phyloP scores from a whole-genome alignment of 2,888 invertebrate genomes.

The Trissonchulus latispiculum region DNA sequence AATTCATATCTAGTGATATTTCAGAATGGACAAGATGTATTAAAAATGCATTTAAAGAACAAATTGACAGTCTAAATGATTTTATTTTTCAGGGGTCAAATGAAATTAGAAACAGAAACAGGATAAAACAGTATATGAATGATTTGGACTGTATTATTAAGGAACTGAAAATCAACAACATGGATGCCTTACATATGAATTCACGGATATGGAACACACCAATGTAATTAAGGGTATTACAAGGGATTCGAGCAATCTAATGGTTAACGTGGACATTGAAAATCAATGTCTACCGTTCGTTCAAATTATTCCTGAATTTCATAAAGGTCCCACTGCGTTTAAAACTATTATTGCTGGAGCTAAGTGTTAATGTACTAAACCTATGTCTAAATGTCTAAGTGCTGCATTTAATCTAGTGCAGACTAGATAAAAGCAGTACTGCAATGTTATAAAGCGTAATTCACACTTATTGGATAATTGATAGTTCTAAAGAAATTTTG shows the following conservation, averaged over 20 bases:
- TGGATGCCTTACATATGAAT: neutral
- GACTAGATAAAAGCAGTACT: neutral
- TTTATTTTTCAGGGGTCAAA: no score
- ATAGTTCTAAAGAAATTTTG: neutral
- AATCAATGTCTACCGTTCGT: neutral
- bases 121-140: no score
- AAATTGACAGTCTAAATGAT: no score
- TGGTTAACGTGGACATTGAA: neutral
- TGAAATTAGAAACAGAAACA: no score
- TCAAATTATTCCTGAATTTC: constrained; percentile 9
- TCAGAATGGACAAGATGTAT: no score
- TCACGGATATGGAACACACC: neutral
- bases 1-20: no score
- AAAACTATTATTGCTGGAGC: neutral
- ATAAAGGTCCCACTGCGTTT: neutral
- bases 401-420: neutral
- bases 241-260: neutral
- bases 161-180: neutral
- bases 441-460: neutral
- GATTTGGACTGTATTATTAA: neutral
- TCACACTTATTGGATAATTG: neutral
- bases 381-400: neutral
- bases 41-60: no score
- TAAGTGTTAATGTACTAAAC: neutral
- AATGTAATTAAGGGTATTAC: neutral